Conservation (phyloP, 2,797 vertebrate genomes). For the Sylvia borin region DNA sequence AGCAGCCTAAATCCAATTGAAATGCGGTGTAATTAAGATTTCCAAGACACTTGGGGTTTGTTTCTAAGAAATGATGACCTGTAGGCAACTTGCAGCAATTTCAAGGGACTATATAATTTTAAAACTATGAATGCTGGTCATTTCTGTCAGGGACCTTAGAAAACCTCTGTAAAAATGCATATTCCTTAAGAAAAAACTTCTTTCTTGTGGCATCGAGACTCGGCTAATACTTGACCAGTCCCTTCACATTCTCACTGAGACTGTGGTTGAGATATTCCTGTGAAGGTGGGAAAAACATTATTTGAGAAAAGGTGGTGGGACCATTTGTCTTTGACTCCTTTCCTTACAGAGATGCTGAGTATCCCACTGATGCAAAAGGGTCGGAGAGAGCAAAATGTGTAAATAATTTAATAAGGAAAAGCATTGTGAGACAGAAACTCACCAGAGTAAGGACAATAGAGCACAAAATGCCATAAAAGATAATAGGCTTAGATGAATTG, state of each 20-base stretch:
- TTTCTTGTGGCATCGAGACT: not conserved
- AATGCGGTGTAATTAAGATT: not conserved
- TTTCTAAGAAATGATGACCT: conserved; percentile 4
- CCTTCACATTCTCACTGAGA: not conserved
- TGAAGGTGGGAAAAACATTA: conserved; percentile 16
- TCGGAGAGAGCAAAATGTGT: not conserved
- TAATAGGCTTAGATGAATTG: conserved; percentile 76
- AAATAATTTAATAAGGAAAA: conserved; percentile 62
- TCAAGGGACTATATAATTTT: not conserved
- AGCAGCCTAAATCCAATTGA: not conserved
- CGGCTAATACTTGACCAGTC: not conserved
- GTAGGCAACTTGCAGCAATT: not conserved
- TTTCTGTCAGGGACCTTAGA: not conserved
- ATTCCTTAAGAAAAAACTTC: not conserved
- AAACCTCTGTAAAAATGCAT: not conserved
- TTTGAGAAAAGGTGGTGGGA: not conserved
- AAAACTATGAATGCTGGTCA: not conserved
- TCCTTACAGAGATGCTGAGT: not conserved
- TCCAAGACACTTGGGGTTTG: not conserved
- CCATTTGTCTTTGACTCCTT: not conserved
- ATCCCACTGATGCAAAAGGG: not conserved
- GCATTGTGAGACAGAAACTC: conserved; percentile 57
- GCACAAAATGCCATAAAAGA: conserved; percentile 73
- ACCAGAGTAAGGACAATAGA: conserved; percentile 63
- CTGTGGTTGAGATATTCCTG: not conserved